Base-by-base conservation (phyloP, 2,888 invertebrate genomes). In the Salpingus planirostris region DNA sequence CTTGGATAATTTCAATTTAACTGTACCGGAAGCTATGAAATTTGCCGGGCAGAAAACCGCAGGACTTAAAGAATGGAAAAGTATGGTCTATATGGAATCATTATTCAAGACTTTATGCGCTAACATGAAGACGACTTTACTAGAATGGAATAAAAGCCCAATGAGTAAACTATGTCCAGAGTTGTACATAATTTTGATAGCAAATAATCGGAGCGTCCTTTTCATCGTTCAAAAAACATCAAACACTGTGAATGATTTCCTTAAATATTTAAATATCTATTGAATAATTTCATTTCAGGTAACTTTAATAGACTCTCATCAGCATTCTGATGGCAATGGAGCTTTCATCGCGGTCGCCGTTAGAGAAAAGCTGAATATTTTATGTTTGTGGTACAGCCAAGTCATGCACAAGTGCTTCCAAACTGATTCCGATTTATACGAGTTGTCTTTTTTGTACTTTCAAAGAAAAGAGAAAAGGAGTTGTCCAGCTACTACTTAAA, bases 1-100 rank as follows among this genome's bases (percentile, higher is more conserved):
- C 39, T 50, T 69, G 11, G 49, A 50, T 29, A 64, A 68, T 46
- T 55, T 65, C 6, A 70, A 71, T 56, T 56, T 72, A 18, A 71
- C 68, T 30, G 68, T 72, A 39, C 72, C 72, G 2, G 71, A 72
- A 50, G 71, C 71, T 0, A 61, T 72, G 29, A 55, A 57, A 31
- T 66, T 60, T 28, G 62, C 66, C 6, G 60, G 62, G 25, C 47
- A 51, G 10, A 58, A 59, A 35, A 52, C 57, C 6, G 49, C 48
- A 12, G 55, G 57, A 15, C 43, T 65, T 14, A 47, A 45, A 12
- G 66, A 66, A 58, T 66, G 66, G 66, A 68, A 65, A 49, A 69
- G 68, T 44, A 51, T 60, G 33, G 57, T 72, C 7, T 66, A 64
- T 47, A 58, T 62, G 43, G 63, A 68, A 42, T 59, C 64, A 12